phyloP scores from a whole-genome alignment of 2,888 invertebrate genomes.

The Drosophila neotestacea region DNA sequence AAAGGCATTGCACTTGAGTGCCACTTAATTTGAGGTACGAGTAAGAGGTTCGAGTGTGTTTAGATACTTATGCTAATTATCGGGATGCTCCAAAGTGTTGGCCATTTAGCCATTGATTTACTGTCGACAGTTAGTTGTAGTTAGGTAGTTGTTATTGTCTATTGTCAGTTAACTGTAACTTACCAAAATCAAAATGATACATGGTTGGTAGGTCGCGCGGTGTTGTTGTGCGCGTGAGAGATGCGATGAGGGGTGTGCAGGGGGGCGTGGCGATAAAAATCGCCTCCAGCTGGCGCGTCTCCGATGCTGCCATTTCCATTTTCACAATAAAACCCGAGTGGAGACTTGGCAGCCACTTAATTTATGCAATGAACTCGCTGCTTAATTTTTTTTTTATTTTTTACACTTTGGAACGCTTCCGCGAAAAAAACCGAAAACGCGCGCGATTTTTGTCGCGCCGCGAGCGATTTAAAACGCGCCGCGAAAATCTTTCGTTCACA shows the following conservation, averaged over 20 bases:
- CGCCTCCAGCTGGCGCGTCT: slow-evolving; percentile 62
- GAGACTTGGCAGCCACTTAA: slow-evolving; percentile 43
- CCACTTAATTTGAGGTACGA: slow-evolving; percentile 33
- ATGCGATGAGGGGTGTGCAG: slow-evolving; percentile 52
- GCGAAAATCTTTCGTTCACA: slow-evolving; percentile 55
- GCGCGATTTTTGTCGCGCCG: slow-evolving; percentile 63
- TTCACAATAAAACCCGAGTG: slow-evolving; percentile 23
- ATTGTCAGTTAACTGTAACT: slow-evolving; percentile 36
- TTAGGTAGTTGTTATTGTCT: background rate
- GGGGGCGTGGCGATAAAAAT: slow-evolving; percentile 70
- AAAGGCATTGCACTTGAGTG: slow-evolving; percentile 46
- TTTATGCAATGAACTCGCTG: slow-evolving; percentile 67
- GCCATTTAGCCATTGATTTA: slow-evolving; percentile 20
- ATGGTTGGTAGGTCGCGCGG: slow-evolving; percentile 79
- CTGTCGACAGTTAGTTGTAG: slow-evolving; percentile 7
- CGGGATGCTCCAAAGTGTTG: slow-evolving; percentile 4
- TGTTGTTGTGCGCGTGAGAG: slow-evolving; percentile 74
- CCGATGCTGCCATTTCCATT: slow-evolving; percentile 52
- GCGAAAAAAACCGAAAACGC: slow-evolving; percentile 32
- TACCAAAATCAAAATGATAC: slow-evolving; percentile 80
- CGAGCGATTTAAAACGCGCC: slow-evolving; percentile 67
- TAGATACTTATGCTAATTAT: slow-evolving; percentile 36
- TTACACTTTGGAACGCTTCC: slow-evolving; percentile 32
- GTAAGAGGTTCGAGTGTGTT: slow-evolving; percentile 9
- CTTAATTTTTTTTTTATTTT: slow-evolving; percentile 30